Percentiles rank a stretch among this genome's conserved stretches.
phyloP scores from a whole-genome alignment of 2,888 invertebrate genomes.

The Galeruca laticollis region DNA sequence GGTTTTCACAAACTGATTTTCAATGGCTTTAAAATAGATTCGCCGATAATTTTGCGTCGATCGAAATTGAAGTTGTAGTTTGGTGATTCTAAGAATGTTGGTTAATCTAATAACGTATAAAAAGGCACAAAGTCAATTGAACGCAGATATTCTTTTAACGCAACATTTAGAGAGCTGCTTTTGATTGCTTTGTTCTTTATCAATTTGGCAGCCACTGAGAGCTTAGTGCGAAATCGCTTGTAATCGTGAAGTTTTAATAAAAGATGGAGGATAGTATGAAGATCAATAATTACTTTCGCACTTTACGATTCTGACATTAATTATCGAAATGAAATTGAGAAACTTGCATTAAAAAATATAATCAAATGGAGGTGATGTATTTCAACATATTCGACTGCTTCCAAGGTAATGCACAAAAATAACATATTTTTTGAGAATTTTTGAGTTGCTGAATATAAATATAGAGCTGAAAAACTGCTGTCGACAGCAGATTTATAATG shows the following conservation, averaged over 20 bases:
- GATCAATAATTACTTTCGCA: not conserved
- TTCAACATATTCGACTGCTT: too few relatives aligned
- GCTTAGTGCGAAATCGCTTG: not conserved
- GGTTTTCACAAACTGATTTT: not conserved
- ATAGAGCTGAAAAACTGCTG: too few relatives aligned
- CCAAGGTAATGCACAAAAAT: too few relatives aligned
- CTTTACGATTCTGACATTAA: not conserved
- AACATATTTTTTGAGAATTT: too few relatives aligned
- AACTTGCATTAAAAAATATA: too few relatives aligned
- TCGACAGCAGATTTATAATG: too few relatives aligned
- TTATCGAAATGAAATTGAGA: not conserved
- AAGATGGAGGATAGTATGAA: not conserved
- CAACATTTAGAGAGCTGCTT: slow-evolving; percentile 28
- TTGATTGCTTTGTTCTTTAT: slow-evolving; percentile 38
- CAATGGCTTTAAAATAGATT: not conserved
- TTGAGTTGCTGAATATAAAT: too few relatives aligned
- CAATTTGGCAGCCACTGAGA: slow-evolving; percentile 12
- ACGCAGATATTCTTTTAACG: slow-evolving; percentile 38
- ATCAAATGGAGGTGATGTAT: too few relatives aligned
- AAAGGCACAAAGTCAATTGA: slow-evolving; percentile 32
- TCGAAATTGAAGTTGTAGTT: not conserved
- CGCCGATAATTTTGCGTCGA: not conserved
- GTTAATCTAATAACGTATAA: slow-evolving; percentile 23
- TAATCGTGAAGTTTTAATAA: slow-evolving; percentile 5
- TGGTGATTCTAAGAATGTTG: not conserved